phyloP scores from a whole-genome alignment of 30 jellyfish, hydroid and myxozoan genomes.

The Turritopsis rubra region DNA sequence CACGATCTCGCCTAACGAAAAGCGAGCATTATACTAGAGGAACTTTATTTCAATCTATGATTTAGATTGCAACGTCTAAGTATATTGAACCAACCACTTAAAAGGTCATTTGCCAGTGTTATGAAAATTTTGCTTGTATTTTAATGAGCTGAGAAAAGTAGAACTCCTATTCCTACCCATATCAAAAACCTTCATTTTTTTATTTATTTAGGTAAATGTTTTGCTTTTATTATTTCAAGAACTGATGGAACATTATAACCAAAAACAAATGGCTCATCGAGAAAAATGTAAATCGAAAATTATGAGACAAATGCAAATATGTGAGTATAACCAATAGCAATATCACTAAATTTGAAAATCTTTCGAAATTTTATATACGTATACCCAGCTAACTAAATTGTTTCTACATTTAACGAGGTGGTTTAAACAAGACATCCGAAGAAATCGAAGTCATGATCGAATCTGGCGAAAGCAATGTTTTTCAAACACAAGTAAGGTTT shows the following conservation, averaged over 20 bases:
- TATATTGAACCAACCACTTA: too few relatives aligned
- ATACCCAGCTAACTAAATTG: too few relatives aligned
- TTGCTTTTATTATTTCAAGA: conserved; percentile 47
- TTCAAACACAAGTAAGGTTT: not conserved
- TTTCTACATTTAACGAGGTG: not conserved
- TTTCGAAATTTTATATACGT: too few relatives aligned
- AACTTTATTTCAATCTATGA: too few relatives aligned
- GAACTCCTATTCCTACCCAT: too few relatives aligned
- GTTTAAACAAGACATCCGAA: not conserved
- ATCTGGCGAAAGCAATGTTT: not conserved
- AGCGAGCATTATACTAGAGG: too few relatives aligned
- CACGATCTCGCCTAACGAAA: too few relatives aligned
- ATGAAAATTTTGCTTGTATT: too few relatives aligned
- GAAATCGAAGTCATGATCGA: conserved; percentile 8
- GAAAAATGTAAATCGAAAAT: conserved; percentile 54
- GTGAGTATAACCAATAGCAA: conserved; percentile 17
- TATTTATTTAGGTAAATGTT: conserved; percentile 35
- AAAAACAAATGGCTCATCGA: conserved; percentile 41
- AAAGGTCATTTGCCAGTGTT: too few relatives aligned
- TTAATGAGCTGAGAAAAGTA: too few relatives aligned
- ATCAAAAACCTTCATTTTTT: not conserved
- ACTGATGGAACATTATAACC: conserved; percentile 33
- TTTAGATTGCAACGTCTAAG: too few relatives aligned
- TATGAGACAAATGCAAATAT: conserved; percentile 46
- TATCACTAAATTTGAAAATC: not conserved